These are phyloP conservation scores for Hesperophylax magnus DNA, from an alignment of 1,140 invertebrate genomes.

Conservation along the genomic window DNA sequence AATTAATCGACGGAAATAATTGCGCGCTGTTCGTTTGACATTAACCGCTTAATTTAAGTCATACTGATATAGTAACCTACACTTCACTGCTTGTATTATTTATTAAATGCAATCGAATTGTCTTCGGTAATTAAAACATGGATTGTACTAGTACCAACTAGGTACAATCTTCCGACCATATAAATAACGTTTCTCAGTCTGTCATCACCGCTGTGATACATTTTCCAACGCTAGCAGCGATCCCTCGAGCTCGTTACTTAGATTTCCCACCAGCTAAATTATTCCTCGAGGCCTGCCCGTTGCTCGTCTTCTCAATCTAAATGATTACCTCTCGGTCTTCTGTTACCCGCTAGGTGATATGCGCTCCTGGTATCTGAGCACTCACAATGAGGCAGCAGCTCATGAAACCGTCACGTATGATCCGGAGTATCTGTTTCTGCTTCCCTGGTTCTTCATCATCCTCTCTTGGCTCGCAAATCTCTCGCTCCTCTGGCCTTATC, in stretches of 20 bases:
- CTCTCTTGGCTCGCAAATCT: slow-evolving; percentile 10
- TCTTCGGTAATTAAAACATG: too few species aligned
- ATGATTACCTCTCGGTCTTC: slow-evolving; percentile 1
- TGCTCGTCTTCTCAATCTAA: slow-evolving; percentile 15
- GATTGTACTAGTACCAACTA: too few species aligned
- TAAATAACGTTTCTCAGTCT: too few species aligned
- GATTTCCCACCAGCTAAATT: neutral
- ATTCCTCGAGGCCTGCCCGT: neutral
- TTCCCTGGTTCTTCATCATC: neutral
- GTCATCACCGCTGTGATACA: neutral
- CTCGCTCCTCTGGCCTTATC: slow-evolving; percentile 2
- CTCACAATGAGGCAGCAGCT: neutral
- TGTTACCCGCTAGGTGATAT: neutral
- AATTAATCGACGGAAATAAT: too few species aligned
- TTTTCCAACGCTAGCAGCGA: neutral
- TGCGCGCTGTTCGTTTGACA: too few species aligned
- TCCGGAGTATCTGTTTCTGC: neutral
- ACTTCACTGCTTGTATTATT: too few species aligned
- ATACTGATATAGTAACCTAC: too few species aligned
- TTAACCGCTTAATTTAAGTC: too few species aligned
- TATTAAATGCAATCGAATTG: too few species aligned
- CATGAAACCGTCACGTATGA: slow-evolving; percentile 30
- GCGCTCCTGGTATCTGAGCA: neutral
- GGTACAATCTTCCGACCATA: too few species aligned
- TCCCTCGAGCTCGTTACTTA: neutral